Percentiles rank a stretch among this genome's conserved stretches.
Evolutionary conservation across 1,140 invertebrate species (phyloP).

Genomic region (Linepithema humile): DNA sequence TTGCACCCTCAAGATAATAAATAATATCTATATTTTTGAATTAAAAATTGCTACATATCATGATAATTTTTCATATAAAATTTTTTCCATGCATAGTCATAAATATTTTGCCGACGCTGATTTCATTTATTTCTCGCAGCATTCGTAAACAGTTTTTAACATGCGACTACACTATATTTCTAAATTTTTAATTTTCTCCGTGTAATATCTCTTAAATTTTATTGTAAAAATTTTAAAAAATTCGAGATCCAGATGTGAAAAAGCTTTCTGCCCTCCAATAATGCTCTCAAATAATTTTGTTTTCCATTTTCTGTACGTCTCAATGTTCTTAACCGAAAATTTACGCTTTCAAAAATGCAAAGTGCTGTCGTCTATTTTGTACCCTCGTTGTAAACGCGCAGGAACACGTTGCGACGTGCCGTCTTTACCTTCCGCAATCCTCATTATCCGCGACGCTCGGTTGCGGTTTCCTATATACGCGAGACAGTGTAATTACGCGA

Average conservation of each 20-base stretch:
- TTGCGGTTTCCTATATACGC: not conserved
- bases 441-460: not conserved
- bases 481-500: slow-evolving; percentile 18
- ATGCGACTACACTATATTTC: too few relatives aligned
- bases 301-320: not conserved
- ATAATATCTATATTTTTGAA: not conserved
- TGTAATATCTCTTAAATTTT: too few relatives aligned
- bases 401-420: not conserved
- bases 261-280: too few relatives aligned
- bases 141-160: too few relatives aligned
- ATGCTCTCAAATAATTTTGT: too few relatives aligned
- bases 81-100: too few relatives aligned
- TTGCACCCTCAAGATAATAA: not conserved
- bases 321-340: not conserved
- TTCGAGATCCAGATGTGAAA: too few relatives aligned
- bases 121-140: too few relatives aligned
- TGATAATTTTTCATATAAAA: too few relatives aligned
- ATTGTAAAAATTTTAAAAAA: too few relatives aligned
- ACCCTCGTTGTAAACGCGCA: not conserved
- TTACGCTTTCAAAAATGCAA: not conserved
- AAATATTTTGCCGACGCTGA: too few relatives aligned
- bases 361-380: not conserved
- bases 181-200: too few relatives aligned
- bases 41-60: not conserved
- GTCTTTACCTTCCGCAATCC: not conserved